Conservation (phyloP, 2,797 vertebrate genomes). For the Tangara arthus region DNA sequence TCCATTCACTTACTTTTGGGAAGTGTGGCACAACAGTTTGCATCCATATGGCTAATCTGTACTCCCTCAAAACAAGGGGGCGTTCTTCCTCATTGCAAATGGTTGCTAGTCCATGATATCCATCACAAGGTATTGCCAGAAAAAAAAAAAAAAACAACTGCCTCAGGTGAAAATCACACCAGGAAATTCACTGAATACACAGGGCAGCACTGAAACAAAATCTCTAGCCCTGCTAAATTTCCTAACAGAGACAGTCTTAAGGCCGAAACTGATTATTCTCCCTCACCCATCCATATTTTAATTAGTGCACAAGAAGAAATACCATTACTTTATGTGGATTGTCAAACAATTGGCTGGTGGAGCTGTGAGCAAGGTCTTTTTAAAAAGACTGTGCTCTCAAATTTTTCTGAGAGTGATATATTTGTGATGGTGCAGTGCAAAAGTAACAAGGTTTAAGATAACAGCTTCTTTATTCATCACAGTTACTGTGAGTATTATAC, state of each 20-base stretch:
- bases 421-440: not conserved
- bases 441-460: not conserved
- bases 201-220: not conserved
- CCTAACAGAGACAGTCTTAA: not conserved
- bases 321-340: not conserved
- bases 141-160: not conserved
- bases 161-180: not conserved
- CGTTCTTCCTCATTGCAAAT: not conserved
- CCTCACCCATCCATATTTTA: not conserved
- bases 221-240: not conserved
- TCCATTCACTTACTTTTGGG: not conserved
- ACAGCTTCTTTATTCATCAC: not conserved
- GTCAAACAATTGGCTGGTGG: not conserved
- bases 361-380: not conserved
- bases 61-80: not conserved
- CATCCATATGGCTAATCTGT: not conserved
- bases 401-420: not conserved
- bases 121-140: not conserved
- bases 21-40: not conserved
- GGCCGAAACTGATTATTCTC: not conserved
- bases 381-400: not conserved
- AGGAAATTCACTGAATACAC: not conserved
- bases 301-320: not conserved
- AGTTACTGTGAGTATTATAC: not conserved
- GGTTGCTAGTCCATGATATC: fast-evolving